Base-by-base conservation (phyloP, 2,113 vertebrate genomes). In the Dasyornis broadbenti region DNA sequence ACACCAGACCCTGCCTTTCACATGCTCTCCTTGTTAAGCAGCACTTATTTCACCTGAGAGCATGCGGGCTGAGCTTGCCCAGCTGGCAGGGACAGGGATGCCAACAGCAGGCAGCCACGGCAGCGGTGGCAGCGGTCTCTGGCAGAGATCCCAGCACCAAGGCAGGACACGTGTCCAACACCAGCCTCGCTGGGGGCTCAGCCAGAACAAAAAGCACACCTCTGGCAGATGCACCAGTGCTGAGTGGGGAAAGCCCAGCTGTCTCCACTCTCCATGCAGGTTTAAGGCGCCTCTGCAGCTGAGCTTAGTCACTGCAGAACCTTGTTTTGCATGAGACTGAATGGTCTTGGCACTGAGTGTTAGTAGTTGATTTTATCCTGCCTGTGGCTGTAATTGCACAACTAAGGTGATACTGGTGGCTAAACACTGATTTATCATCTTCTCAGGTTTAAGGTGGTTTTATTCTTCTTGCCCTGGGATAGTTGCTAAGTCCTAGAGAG, bases 71-170 rank as follows among this genome's bases (percentile, higher is more conserved):
- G 49, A 27, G 72, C n/a, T 33, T 35, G 40, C 60, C 54, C 44
- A 17, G 71, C 56, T 33, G 63, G 40, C 63, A 82, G 57, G 21
- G 45, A 65, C 59, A 54, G 42, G 40, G 79, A 42, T 39, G 65
- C 65, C 30, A 31, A 10, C 0, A 45, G 68, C 69, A 47, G 53
- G 57, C 70, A 60, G 84, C 33, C 42, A 11, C 6, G 1, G 33
- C 15, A 87, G 65, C 3, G 0, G 22, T 7, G 37, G 60, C 83
- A 42, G 49, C 2, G 0, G 33, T 5, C 33, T 45, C 75, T 83
- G 69, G 65, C 80, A 84, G 49, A 0, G 8, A 54, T 12, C 44
- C 92, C 72, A 76, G 68, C 56, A 28, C 59, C 7, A 3, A 50
- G 53, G 44, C 49, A 64, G 68, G 52, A 70, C 61, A 20, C 0